Evolutionary conservation across 2,888 invertebrate genomes (phyloP), one percentile per base, ranked within the genome.

Genomic region (Gymnocheta viridis): DNA sequence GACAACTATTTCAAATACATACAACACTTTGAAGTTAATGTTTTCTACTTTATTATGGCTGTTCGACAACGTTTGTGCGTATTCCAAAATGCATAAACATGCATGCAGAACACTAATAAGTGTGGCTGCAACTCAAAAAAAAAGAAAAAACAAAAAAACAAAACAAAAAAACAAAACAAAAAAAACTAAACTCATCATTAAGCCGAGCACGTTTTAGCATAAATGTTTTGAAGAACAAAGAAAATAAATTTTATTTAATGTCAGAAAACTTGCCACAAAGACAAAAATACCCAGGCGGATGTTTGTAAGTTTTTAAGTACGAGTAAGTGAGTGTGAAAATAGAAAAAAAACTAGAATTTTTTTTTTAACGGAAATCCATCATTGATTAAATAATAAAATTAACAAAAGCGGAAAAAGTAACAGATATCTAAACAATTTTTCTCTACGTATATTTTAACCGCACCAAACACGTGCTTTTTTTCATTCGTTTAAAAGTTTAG

Each of bases 341-440:
- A 4, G 35, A 29, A 12, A 19, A 73, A 58, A 22, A 47, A 64
- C 79, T 82, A 72, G 56, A 64, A 64, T 58, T 73, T 72, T 62
- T 51, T 44, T 62, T 81, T 84, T 81, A 81, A 84, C 84, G 84
- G 84, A 84, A 81, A 81, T 72, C 44, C 66, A 77, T 69, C 66
- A 67, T 72, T 62, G 76, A 73, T 80, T 67, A 76, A 80, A 74
- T 69, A 56, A 70, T 64, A 60, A 44, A 51, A 60, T 27, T 72
- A 62, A 64, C 22, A 22, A 51, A 47, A 60, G 4, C 22, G 32
- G 14, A 35, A 58, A 41, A 58, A 76, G 0, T 32, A 51, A 19
- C n/a, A 70, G 49, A 66, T 72, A 74, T 12, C 54, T 64, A 32
- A 51, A 38, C 0, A 7, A 22, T 14, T 54, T 38, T 27, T 70